Conservation (phyloP, 2,888 invertebrate species). For the Augiades crinisus region DNA sequence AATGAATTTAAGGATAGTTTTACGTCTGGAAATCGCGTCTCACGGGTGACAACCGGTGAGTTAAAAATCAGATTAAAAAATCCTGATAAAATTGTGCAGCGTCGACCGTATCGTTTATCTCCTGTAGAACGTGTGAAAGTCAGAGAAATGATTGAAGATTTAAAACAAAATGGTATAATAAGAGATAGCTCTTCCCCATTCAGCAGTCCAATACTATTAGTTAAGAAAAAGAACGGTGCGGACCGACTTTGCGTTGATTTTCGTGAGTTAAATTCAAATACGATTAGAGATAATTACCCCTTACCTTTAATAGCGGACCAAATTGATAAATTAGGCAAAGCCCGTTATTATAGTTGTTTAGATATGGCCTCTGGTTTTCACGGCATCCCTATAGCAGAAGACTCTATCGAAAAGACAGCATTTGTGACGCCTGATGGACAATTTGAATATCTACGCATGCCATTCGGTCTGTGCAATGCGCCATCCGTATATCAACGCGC, state of each 20-base stretch:
- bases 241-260: conserved; percentile 39
- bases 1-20: not conserved
- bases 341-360: conserved; percentile 10
- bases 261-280: conserved; percentile 34
- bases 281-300: conserved; percentile 33
- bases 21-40: not conserved
- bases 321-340: conserved; percentile 10
- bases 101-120: conserved; percentile 23
- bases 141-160: conserved; percentile 11
- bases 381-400: conserved; percentile 32
- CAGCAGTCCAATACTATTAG: conserved; percentile 37
- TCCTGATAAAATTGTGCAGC: conserved; percentile 19
- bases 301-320: conserved; percentile 28
- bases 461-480: conserved; percentile 35
- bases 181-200: conserved; percentile 26
- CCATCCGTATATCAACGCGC: conserved; percentile 32
- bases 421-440: conserved; percentile 32
- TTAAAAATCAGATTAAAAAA: conserved; percentile 8
- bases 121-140: too few species aligned
- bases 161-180: conserved; percentile 2
- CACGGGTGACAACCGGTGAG: conserved; percentile 11
- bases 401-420: conserved; percentile 37
- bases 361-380: conserved; percentile 36
- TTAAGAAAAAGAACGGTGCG: conserved; percentile 38
- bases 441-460: conserved; percentile 35